Percentiles rank a stretch among this genome's conserved stretches.
Evolutionary conservation across 2,888 invertebrate species (phyloP).

Genomic region (Nymphalis c-album): DNA sequence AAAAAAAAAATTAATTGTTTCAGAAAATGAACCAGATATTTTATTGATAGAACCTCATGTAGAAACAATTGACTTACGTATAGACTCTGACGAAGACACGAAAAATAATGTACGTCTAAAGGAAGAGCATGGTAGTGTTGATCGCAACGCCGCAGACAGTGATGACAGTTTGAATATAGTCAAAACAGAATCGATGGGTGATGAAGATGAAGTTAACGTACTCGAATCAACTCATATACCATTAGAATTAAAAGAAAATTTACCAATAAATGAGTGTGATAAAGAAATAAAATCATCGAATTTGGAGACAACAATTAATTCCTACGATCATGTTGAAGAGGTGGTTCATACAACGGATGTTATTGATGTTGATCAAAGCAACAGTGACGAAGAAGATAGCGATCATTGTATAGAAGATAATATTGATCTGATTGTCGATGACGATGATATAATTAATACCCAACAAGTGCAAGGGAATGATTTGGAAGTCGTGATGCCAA

Average conservation of each 20-base stretch:
- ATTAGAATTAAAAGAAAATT: conserved; percentile 15
- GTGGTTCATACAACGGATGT: neutral
- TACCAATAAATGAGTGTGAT: neutral
- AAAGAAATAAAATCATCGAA: neutral
- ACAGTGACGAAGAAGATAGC: neutral
- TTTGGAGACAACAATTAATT: neutral
- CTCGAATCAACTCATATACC: conserved; percentile 34
- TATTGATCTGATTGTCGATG: neutral
- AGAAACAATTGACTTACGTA: conserved; percentile 59
- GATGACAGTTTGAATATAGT: conserved; percentile 7
- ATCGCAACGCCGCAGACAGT: neutral
- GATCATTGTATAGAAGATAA: too few relatives aligned
- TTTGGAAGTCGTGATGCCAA: conserved; percentile 28
- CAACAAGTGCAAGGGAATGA: neutral
- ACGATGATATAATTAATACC: neutral
- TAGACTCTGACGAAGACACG: conserved; percentile 51
- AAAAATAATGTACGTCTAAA: conserved; percentile 1
- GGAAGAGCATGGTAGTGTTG: neutral
- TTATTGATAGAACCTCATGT: conserved; percentile 59
- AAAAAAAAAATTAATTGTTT: conserved; percentile 30
- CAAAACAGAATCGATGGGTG: conserved; percentile 30
- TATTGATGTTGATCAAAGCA: neutral
- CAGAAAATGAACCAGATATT: conserved; percentile 56
- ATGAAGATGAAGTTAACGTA: conserved; percentile 23
- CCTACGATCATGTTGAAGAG: neutral